Evolutionary conservation across 2,888 invertebrate genomes (phyloP).

Genomic region (Plebejus argus): DNA sequence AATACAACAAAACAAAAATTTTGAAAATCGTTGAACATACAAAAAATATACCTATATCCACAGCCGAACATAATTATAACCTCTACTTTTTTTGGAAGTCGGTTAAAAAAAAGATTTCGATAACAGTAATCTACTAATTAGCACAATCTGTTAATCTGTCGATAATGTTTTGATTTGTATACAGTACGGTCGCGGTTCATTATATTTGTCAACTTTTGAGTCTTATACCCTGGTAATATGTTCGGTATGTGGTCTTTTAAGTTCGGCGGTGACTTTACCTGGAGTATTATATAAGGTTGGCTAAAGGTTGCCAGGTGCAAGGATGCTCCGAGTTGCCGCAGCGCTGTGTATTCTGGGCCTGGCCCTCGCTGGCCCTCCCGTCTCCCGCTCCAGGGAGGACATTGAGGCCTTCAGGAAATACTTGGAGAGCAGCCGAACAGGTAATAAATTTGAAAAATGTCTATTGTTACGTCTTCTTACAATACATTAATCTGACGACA

Average conservation of each 20-base stretch:
- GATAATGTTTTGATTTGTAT: slow-evolving; percentile 1
- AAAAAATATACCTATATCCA: no score
- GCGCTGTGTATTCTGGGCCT: slow-evolving; percentile 49
- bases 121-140: neutral
- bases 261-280: neutral
- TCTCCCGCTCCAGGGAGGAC: slow-evolving; percentile 55
- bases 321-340: slow-evolving; percentile 54
- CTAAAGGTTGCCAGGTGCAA: slow-evolving; percentile 29
- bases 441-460: slow-evolving; percentile 32
- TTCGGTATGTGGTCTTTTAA: neutral
- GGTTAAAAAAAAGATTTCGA: neutral
- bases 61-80: no score
- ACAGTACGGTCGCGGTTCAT: neutral
- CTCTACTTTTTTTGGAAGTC: no score
- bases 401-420: slow-evolving; percentile 61
- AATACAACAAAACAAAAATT: no score
- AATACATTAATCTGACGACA: no score
- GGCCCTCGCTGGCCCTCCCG: slow-evolving; percentile 53
- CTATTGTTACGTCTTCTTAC: no score
- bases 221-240: neutral
- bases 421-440: slow-evolving; percentile 51
- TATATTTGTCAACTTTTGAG: neutral
- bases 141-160: neutral
- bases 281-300: neutral
- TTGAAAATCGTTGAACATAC: no score